phyloP scores from a whole-genome alignment of 2,797 vertebrate species.

The Lemur catta region DNA sequence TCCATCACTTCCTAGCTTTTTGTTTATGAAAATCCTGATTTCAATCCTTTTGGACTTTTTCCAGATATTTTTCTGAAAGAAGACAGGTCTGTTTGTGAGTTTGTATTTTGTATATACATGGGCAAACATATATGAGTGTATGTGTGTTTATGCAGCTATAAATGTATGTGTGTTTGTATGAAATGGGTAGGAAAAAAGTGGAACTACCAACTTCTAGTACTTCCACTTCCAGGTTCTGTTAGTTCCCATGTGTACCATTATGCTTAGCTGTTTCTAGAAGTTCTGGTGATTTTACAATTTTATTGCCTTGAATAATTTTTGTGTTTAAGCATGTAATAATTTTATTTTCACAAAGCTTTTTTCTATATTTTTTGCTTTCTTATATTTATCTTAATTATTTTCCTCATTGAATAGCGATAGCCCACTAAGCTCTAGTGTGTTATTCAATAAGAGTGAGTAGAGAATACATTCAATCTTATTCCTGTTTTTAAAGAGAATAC shows the following conservation, averaged over 20 bases:
- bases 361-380: not conserved
- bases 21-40: not conserved
- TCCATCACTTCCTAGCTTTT: not conserved
- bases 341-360: not conserved
- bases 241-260: not conserved
- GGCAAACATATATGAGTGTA: not conserved
- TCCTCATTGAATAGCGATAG: not conserved
- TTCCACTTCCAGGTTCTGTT: not conserved
- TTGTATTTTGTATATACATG: not conserved
- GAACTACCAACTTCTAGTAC: not conserved
- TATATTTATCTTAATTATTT: not conserved
- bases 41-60: not conserved
- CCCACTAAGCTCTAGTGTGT: not conserved
- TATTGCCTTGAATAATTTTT: not conserved
- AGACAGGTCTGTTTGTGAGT: not conserved
- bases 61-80: not conserved
- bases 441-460: not conserved
- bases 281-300: not conserved
- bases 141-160: not conserved
- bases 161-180: not conserved
- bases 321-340: not conserved
- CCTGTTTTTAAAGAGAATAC: constrained; percentile 22
- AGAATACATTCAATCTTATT: not conserved
- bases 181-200: not conserved
- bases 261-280: not conserved